These are phyloP conservation scores for Panthera tigris DNA, from an alignment of 2,113 vertebrate genomes.

Conservation along the genomic window DNA sequence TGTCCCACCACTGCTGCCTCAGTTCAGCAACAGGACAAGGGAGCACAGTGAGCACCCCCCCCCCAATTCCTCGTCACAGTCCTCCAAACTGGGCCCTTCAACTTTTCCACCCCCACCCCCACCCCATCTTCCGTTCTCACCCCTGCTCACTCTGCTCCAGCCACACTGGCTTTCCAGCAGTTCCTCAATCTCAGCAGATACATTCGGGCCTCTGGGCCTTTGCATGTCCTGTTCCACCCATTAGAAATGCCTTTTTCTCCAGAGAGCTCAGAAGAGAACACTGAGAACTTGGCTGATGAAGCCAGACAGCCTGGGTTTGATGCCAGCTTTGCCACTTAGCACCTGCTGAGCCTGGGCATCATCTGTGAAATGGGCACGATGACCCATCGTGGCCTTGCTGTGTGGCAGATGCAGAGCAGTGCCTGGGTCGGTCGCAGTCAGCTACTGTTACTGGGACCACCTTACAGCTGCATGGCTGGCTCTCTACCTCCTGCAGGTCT, in stretches of 20 bases:
- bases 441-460: not conserved
- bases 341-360: not conserved
- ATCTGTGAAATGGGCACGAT: not conserved
- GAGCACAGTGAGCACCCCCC: not conserved
- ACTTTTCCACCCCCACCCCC: not conserved
- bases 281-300: not conserved
- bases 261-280: not conserved
- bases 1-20: not conserved
- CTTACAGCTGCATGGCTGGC: not conserved
- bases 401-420: accelerated
- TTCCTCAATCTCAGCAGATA: not conserved
- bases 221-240: not conserved
- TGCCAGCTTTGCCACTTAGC: not conserved
- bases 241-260: not conserved
- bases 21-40: not conserved
- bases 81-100: not conserved
- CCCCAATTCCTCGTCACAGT: not conserved
- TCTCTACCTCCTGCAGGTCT: not conserved
- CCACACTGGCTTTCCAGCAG: not conserved
- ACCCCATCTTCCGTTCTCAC: not conserved
- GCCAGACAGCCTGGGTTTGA: not conserved
- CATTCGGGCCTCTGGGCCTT: not conserved
- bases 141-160: not conserved
- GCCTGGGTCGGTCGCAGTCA: not conserved
- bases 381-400: not conserved